Conservation (phyloP, 2,797 vertebrate genomes). For the Delichon dasypus region DNA sequence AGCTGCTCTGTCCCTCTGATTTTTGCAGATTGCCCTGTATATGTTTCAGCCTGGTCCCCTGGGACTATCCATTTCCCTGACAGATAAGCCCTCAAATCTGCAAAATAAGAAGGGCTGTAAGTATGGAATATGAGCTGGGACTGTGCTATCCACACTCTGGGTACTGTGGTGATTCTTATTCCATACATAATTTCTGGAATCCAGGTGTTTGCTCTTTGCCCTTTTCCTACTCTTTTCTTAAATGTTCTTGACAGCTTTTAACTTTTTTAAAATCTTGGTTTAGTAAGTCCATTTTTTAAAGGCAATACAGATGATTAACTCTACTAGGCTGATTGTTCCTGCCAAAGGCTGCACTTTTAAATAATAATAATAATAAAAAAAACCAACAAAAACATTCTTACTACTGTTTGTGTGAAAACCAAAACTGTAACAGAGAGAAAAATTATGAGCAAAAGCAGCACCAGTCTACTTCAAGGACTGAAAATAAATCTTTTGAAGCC, state of each 20-base stretch:
- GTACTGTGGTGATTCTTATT: neutral
- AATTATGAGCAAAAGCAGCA: neutral
- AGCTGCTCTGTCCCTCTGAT: neutral
- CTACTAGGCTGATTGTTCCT: conserved; percentile 33
- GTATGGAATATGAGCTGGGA: neutral
- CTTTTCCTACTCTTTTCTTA: neutral
- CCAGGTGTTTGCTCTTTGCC: conserved; percentile 23
- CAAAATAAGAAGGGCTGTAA: neutral
- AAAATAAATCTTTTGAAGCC: conserved; percentile 54
- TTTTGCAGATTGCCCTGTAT: neutral
- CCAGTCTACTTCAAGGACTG: conserved; percentile 11
- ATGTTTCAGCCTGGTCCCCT: neutral
- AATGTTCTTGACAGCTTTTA: conserved; percentile 41
- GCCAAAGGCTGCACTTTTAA: conserved; percentile 57
- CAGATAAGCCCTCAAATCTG: neutral
- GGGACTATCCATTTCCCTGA: neutral
- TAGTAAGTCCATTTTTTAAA: conserved; percentile 35
- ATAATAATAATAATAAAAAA: neutral
- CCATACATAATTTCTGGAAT: neutral
- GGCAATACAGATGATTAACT: conserved; percentile 36
- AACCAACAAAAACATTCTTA: neutral
- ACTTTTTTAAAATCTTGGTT: conserved; percentile 21
- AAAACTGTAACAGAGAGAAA: conserved; percentile 16
- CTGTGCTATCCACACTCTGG: neutral
- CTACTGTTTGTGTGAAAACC: conserved; percentile 39